Evolutionary conservation across 2,888 invertebrate species (phyloP).

Genomic region (Archips crataeganus): DNA sequence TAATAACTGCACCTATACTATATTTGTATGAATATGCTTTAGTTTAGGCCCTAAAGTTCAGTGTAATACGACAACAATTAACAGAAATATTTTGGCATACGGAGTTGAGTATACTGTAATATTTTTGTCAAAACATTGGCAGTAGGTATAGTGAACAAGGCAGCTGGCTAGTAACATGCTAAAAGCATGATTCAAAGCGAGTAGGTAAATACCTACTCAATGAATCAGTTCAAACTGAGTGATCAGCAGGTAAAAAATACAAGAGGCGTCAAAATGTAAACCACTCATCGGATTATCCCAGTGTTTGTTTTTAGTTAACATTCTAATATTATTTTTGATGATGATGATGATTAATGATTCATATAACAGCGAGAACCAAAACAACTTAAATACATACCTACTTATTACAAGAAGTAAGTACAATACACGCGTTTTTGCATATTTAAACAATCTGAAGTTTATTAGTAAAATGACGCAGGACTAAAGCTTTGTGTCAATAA

Average conservation of each 20-base stretch:
- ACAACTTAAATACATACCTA: too few species aligned
- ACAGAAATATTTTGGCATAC: too few species aligned
- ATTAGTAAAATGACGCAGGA: neutral
- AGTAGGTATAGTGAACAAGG: too few species aligned
- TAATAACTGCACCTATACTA: too few species aligned
- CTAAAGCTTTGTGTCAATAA: neutral
- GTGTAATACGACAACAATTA: too few species aligned
- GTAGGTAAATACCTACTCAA: neutral
- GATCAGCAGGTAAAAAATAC: neutral
- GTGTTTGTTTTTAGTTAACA: neutral
- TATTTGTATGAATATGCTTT: too few species aligned
- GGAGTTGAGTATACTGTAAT: too few species aligned
- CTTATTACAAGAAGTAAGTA: neutral
- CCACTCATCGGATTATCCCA: neutral
- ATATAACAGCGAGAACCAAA: too few species aligned
- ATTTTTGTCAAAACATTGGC: too few species aligned
- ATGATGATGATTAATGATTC: too few species aligned
- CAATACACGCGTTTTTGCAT: neutral
- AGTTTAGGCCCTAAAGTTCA: too few species aligned
- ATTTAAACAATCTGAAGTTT: neutral
- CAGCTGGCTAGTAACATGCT: neutral
- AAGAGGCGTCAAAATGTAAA: neutral
- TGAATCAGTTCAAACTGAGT: neutral
- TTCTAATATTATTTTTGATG: neutral
- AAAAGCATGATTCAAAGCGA: neutral